Evolutionary conservation across 2,888 invertebrate genomes (phyloP), one percentile per base, ranked within the genome.

Genomic region (Physocephala rufipes): DNA sequence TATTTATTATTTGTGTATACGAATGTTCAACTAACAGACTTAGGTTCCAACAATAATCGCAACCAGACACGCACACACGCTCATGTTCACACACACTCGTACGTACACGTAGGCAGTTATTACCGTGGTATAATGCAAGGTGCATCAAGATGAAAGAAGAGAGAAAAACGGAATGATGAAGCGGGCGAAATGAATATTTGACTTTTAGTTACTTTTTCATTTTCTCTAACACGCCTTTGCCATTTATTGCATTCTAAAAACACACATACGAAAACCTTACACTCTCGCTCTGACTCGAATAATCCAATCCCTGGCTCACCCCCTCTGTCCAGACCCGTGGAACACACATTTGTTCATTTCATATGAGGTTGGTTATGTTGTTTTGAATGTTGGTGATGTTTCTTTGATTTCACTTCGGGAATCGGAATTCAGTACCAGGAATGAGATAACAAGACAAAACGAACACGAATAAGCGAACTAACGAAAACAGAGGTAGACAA

Each of bases 371-470:
- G 36, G 19, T 65, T 2, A 45, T n/a, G 36, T 47, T 63, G 30
- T 63, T 45, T 63, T 63, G 24, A 26, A 16, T 53, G 19, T 53
- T 36, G 16, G 59, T 26, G 30, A 45, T 59, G 67, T 28, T 68
- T n/a, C 58, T 36, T 68, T 68, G 68, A 61, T 68, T 68, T 62
- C 62, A 68, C 62, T 58, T 67, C 62, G 62, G 68, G 62, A 68
- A 68, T 68, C 47, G 68, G 62, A 61, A 68, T 68, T 26, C 68
- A 51, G 49, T 16, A 67, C 28, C 24, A 67, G 21, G 15, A 63
- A 67, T 43, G 51, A 65, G 53, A 51, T 5, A 28, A 21, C n/a
- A 65, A 64, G 64, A 30, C 13, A 53, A 63, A 73, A 47, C 51
- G 47, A 53, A 26, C 26, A 64, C 1, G 36, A 55, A 55, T 58